Evolutionary conservation across 2,888 invertebrate genomes (phyloP), one percentile per base, ranked within the genome.

Genomic region (Drosophila nr. fundita): DNA sequence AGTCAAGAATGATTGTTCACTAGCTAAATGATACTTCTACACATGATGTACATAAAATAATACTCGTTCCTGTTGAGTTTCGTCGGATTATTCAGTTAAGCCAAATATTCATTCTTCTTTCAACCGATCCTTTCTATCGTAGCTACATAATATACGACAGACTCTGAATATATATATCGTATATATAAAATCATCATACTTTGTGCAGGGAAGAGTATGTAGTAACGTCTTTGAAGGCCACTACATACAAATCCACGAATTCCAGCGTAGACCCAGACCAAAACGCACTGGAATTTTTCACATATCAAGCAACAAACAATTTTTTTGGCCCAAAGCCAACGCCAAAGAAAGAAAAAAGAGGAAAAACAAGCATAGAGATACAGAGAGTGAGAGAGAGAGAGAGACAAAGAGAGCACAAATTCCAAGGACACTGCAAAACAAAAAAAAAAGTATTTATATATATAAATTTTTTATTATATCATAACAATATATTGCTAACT

Each of bases 401-500:
- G 32, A 32, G 50, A 48, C 21, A 42, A 27, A 18, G 11, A 27
- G 10, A 8, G 24, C 3, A 15, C 52, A 65, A 45, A 45, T 45
- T 45, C 66, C 63, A 61, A 52, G 61, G 50, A 53, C 60, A 62
- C 53, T 53, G 38, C 13, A 45, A 38, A 40, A 38, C 32, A 32
- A 64, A 52, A 11, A 55, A 30, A 63, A 60, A 73, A 73, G 24
- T 78, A 67, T 66, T 72, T 78, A 10, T 32, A 11, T 32, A 32
- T 32, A 32, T 32, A 32, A 4, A 32, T 53, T 70, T 45, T 24
- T 24, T 45, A 70, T 52, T 62, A 62, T 73, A 71, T 67, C 72
- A 65, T 65, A 74, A 82, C 70, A 68, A 71, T 71, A 75, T 83
- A 79, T 79, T 70, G 60, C 64, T 55, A 60, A 70, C 61, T 61